These are phyloP conservation scores for Bagarius yarrelli DNA, from an alignment of 2,113 vertebrate genomes.

Conservation along the genomic window DNA sequence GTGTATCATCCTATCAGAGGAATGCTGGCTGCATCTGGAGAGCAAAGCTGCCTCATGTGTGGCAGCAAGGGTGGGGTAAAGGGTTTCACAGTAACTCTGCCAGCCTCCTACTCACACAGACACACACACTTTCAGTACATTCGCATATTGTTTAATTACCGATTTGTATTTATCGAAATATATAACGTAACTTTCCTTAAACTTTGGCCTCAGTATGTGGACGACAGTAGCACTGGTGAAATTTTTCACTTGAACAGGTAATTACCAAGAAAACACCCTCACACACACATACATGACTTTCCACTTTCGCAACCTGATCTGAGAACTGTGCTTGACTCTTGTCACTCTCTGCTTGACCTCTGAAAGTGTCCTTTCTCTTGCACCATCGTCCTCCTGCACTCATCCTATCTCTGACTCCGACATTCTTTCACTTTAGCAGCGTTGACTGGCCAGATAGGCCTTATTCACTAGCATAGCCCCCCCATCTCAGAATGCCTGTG, in stretches of 20 bases:
- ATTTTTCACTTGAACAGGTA: constrained; percentile 5
- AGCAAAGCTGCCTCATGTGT: constrained; percentile 79
- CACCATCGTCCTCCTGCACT: constrained; percentile 63
- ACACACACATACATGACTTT: neutral
- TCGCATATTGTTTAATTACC: neutral
- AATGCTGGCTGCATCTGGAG: constrained; percentile 70
- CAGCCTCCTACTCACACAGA: constrained; percentile 22
- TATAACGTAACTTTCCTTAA: neutral
- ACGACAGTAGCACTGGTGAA: neutral
- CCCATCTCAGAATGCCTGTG: constrained; percentile 37
- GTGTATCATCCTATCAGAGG: constrained; percentile 73
- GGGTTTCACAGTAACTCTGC: constrained; percentile 59
- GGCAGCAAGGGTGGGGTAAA: constrained; percentile 63
- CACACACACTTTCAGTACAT: neutral
- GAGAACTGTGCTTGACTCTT: constrained; percentile 35
- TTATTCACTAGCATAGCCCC: constrained; percentile 63
- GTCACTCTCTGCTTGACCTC: constrained; percentile 68
- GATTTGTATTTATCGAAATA: neutral
- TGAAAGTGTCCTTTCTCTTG: constrained; percentile 64
- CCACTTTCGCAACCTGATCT: constrained; percentile 13
- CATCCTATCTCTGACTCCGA: constrained; percentile 74
- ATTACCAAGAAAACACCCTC: neutral
- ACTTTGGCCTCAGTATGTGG: neutral
- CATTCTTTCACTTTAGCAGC: constrained; percentile 81
- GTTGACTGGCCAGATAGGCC: constrained; percentile 70